A percentile compares a stretch with the other conserved stretches of the same genome.
Evolutionary conservation across 2,888 invertebrate genomes (phyloP).

Genomic region (Uropetala carovei): DNA sequence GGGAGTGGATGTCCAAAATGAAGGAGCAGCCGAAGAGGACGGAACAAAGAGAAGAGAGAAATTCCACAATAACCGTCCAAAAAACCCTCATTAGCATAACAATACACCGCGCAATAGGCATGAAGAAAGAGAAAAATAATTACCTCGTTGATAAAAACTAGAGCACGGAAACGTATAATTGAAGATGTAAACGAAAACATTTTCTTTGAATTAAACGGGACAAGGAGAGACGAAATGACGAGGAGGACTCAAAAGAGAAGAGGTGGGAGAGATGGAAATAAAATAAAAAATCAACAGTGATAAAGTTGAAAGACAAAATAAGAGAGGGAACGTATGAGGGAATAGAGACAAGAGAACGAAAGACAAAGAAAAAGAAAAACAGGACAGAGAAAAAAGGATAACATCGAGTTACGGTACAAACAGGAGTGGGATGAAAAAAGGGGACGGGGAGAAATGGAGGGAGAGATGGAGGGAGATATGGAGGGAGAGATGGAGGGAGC

Average conservation of each 20-base stretch:
- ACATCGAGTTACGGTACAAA: no score
- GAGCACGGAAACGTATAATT: conserved; percentile 28
- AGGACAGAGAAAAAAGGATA: neutral
- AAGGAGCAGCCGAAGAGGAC: neutral
- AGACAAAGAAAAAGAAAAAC: neutral
- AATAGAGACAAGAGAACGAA: no score
- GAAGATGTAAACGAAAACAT: neutral
- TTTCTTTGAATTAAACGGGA: neutral
- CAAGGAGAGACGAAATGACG: no score
- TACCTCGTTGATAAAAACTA: neutral
- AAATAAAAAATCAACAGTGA: no score
- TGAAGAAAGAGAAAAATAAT: neutral
- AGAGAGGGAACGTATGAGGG: no score
- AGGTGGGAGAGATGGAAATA: neutral
- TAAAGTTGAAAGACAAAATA: no score
- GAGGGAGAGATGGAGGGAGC: neutral
- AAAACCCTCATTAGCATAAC: conserved; percentile 24
- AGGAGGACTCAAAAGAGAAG: neutral
- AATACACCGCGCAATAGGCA: neutral
- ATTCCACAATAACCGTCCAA: neutral
- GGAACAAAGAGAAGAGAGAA: neutral
- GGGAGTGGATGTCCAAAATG: neutral
- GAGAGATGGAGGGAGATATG: neutral
- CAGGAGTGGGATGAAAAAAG: no score
- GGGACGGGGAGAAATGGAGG: neutral